Evolutionary conservation across 2,797 vertebrate species (phyloP), one percentile per base, ranked within the genome.

Genomic region (Lepidocolaptes lacrymiger): DNA sequence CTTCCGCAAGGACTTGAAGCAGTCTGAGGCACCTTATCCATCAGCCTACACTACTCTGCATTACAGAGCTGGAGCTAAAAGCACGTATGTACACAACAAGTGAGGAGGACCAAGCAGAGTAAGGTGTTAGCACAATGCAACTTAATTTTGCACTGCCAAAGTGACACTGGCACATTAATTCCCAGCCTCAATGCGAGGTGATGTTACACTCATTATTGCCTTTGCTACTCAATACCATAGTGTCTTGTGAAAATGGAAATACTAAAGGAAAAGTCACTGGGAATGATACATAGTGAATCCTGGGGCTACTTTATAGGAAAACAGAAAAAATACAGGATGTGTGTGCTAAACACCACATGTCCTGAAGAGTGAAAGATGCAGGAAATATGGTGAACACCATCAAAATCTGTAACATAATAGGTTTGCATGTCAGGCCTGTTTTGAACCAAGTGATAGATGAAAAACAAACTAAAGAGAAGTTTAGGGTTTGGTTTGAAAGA

Each of bases 151-250:
- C 32, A 27, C 58, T 86, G 67, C 30, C 39, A 58, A 72, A 69
- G 48, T 0, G 0, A 54, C 18, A 14, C 7, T 12, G 11, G 11
- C 1, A 0, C 1, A 2, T 52, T 59, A 59, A 8, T 28, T 56
- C 43, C 55, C 24, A 54, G 7, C 14, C 52, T 63, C 72, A 22
- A 1, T 2, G 37, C 41, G 41, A 79, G 69, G 20, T 34, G 41
- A 54, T 23, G 28, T 52, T 27, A 52, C 19, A n/a, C 34, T 88
- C 30, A 9, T 77, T 68, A 54, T 4, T 79, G 52, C 19, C 37
- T 92, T 52, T 61, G 56, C 19, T 64, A 36, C 51, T 63, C 74
- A 74, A 11, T 24, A 14, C 19, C 23, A 48, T 0, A 0, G 21
- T 14, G 73, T 34, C 49, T 49, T 52, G 36, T 23, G 64, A 58